phyloP scores from a whole-genome alignment of 2,797 vertebrate species.

The Chlorospingus semifuscus region DNA sequence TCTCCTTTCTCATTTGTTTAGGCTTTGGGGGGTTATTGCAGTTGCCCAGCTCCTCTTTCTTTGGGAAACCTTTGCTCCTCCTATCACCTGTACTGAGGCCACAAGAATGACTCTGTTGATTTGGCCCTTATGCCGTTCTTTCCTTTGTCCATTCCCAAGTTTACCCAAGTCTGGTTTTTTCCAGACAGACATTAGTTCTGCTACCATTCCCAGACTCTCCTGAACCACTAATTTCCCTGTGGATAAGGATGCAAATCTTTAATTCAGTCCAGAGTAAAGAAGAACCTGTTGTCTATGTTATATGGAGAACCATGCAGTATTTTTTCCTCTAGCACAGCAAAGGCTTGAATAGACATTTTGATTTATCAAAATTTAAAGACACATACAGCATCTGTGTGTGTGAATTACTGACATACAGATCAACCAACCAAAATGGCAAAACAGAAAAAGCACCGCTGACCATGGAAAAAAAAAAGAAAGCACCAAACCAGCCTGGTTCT shows the following conservation, averaged over 20 bases:
- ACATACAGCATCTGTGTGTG: background rate
- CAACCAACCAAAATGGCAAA: background rate
- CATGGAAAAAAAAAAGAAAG: background rate
- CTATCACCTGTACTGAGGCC: background rate
- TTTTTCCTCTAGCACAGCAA: background rate
- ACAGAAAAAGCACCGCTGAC: background rate
- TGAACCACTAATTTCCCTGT: background rate
- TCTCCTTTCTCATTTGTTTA: background rate
- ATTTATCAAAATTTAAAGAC: background rate
- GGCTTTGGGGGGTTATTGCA: background rate
- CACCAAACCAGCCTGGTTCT: background rate
- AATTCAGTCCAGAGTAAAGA: background rate
- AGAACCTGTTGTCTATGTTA: background rate
- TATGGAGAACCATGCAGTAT: background rate
- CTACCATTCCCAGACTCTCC: background rate
- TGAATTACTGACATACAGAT: background rate
- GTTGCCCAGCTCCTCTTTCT: background rate
- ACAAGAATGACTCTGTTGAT: background rate
- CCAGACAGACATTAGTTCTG: background rate
- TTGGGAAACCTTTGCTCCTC: background rate
- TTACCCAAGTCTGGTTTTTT: background rate
- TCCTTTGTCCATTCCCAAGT: background rate
- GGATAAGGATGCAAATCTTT: background rate
- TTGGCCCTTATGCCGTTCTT: background rate
- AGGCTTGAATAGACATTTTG: background rate